Evolutionary conservation across 2,113 vertebrate species (phyloP), one percentile per base, ranked within the genome.

Genomic region (Pteronura brasiliensis): DNA sequence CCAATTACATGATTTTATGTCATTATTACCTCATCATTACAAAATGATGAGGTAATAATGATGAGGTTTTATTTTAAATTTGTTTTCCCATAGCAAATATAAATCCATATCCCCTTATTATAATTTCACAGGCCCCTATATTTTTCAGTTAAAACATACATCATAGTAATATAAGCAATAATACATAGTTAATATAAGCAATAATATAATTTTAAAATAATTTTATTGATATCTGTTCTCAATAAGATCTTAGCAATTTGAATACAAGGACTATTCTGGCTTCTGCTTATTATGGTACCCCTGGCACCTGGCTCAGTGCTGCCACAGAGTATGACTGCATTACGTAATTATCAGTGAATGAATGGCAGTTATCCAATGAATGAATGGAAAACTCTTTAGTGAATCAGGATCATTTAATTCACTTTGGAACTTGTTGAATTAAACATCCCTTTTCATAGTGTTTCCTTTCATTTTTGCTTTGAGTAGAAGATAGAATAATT

Each of bases 51-150:
- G n/a, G n/a, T n/a, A n/a, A n/a, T n/a, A n/a, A n/a, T n/a, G n/a
- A n/a, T n/a, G n/a, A n/a, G n/a, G 20, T 63, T 95, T 65, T 34
- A 83, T 80, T 96, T 95, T 36, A 65, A 79, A 65, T 92, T 36
- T 79, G 4, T 85, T 85, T n/a, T 94, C 29, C 31, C 91, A 4
- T 34, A 94, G 17, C 36, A 96, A 81, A 76, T 82, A 21, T 59
- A 12, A 63, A 0, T n/a, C 9, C 3, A 52, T 14, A 96, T 55
- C 0, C 14, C 12, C 1, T 1, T 61, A 57, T 55, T 49, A 65
- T 61, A 83, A 83, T 59, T 90, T 86, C 15, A 44, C 23, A 93
- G 1, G 14, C 7, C 5, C 3, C 9, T 87, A n/a, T 44, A 20
- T 34, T 79, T 83, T 92, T 76, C 25, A 72, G 42, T 82, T 85